These are phyloP conservation scores for Marmota flaviventris DNA, from an alignment of 2,113 vertebrate genomes.

Conservation along the genomic window DNA sequence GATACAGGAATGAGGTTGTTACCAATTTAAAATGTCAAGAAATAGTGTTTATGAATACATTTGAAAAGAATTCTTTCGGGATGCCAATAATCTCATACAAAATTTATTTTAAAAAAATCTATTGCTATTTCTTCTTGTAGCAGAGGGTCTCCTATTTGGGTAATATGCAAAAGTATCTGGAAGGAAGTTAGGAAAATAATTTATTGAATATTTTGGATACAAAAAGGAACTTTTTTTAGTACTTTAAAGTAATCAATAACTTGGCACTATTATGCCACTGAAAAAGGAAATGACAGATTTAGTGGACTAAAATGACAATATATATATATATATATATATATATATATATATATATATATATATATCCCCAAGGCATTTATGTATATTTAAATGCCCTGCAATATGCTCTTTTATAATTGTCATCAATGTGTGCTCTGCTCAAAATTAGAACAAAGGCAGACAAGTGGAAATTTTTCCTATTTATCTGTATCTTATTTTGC, in stretches of 20 bases:
- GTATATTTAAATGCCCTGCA: neutral
- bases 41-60: constrained; percentile 59
- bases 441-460: neutral
- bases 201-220: neutral
- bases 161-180: neutral
- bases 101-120: constrained; percentile 45
- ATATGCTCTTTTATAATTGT: neutral
- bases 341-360: too few species aligned
- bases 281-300: neutral
- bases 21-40: constrained; percentile 74
- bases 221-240: neutral
- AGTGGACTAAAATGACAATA: too few species aligned
- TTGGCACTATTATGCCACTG: neutral
- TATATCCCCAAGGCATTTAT: too few species aligned
- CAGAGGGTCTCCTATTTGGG: constrained; percentile 12
- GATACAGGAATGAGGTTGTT: constrained; percentile 29
- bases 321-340: too few species aligned
- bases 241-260: constrained; percentile 47
- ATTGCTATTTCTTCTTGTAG: neutral
- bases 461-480: neutral
- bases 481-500: neutral
- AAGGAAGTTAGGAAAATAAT: neutral
- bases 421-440: neutral
- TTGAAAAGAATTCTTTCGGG: constrained; percentile 27
- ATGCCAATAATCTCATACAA: neutral